phyloP scores from a whole-genome alignment of 2,113 vertebrate species.

The Xiphophorus couchianus region DNA sequence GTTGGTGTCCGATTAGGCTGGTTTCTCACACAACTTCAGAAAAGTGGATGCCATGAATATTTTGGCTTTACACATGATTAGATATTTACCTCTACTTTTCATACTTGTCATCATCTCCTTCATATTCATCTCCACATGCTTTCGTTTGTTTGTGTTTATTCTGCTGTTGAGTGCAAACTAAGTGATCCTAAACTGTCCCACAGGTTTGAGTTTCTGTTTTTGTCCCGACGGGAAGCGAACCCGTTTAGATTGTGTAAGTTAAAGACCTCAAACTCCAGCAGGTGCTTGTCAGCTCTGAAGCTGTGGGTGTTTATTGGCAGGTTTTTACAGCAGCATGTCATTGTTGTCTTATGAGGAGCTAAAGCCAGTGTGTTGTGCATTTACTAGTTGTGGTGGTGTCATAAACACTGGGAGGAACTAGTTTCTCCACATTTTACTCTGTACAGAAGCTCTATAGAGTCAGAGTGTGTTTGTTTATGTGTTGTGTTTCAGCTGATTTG shows the following conservation, averaged over 20 bases:
- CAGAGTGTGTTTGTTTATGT: background rate
- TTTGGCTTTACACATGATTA: background rate
- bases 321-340: constrained; percentile 4
- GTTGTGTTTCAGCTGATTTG: background rate
- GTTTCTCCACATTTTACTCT: constrained; percentile 23
- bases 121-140: constrained; percentile 36
- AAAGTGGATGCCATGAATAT: background rate
- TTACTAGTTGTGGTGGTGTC: constrained; percentile 2
- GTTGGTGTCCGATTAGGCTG: background rate
- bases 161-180: constrained; percentile 19
- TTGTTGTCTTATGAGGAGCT: constrained; percentile 26
- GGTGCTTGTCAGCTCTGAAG: constrained; percentile 8
- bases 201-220: constrained; percentile 18
- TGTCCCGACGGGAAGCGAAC: constrained; percentile 7
- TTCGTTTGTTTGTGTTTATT: constrained; percentile 26
- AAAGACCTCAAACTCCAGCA: constrained; percentile 16
- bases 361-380: constrained; percentile 7
- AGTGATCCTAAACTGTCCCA: background rate
- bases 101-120: constrained; percentile 38
- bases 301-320: constrained; percentile 29
- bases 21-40: background rate
- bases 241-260: constrained; percentile 19
- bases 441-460: background rate
- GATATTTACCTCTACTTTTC: constrained; percentile 2
- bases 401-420: background rate